These are phyloP conservation scores for Drosophila borborema DNA, from an alignment of 2,888 invertebrate species.

Conservation along the genomic window DNA sequence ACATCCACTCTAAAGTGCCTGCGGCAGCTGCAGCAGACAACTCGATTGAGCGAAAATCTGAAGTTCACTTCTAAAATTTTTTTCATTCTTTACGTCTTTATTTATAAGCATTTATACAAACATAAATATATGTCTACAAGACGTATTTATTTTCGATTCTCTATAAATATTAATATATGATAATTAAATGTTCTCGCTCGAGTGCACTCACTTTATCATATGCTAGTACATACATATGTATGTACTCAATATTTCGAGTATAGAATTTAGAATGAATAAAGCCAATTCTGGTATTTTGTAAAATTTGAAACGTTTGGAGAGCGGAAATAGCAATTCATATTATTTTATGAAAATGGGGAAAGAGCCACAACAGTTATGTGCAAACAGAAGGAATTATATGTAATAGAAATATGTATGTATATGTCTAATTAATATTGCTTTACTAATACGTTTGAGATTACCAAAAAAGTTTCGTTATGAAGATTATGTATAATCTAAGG, in stretches of 20 bases:
- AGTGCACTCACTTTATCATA: constrained; percentile 16
- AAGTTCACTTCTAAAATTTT: constrained; percentile 38
- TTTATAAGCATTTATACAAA: constrained; percentile 3
- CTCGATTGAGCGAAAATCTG: constrained; percentile 61
- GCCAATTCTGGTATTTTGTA: not conserved
- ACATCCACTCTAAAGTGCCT: constrained; percentile 52
- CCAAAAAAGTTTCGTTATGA: no score
- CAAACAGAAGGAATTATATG: not conserved
- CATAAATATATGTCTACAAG: constrained; percentile 2
- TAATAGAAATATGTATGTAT: not conserved
- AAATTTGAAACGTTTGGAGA: not conserved
- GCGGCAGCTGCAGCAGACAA: constrained; percentile 66
- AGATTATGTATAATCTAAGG: no score
- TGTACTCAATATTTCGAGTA: constrained; percentile 1
- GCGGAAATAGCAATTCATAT: not conserved
- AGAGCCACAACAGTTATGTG: not conserved
- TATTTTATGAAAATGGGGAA: not conserved
- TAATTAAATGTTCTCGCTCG: constrained; percentile 30
- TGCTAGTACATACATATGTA: not conserved
- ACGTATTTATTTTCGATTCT: constrained; percentile 28
- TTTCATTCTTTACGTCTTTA: constrained; percentile 7
- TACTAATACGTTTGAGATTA: no score
- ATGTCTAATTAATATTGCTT: not conserved
- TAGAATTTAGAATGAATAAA: not conserved
- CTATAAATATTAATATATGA: constrained; percentile 12